These are phyloP conservation scores for Hypocryptadius cinnamomeus DNA, from an alignment of 2,113 vertebrate species.

Conservation along the genomic window DNA sequence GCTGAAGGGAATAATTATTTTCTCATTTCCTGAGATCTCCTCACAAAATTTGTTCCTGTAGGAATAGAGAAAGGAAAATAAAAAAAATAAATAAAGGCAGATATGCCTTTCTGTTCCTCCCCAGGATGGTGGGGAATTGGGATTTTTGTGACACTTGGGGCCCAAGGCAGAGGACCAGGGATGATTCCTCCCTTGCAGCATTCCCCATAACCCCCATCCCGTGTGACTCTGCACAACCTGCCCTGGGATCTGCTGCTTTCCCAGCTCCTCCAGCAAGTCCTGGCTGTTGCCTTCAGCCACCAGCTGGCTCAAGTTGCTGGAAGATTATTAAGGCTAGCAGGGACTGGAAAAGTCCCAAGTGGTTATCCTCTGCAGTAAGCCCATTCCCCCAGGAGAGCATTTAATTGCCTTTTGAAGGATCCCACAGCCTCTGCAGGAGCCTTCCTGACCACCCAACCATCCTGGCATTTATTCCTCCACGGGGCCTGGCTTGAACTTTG, in stretches of 20 bases:
- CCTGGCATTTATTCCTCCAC: slow-evolving; percentile 6
- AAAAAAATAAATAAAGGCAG: not conserved
- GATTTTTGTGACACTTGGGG: no score
- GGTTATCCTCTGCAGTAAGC: not conserved
- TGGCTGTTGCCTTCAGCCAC: not conserved
- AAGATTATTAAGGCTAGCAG: slow-evolving; percentile 6
- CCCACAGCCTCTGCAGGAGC: not conserved
- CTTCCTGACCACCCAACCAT: not conserved
- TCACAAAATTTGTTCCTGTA: not conserved
- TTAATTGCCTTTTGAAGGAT: slow-evolving; percentile 49
- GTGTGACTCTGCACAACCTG: fast-evolving
- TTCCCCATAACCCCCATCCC: not conserved
- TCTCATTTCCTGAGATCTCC: not conserved
- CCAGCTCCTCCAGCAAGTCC: not conserved
- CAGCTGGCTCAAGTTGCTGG: not conserved
- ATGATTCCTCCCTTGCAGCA: fast-evolving
- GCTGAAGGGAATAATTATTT: not conserved
- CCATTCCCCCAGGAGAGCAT: slow-evolving; percentile 12
- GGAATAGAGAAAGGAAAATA: not conserved
- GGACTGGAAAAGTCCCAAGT: not conserved
- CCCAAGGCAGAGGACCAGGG: not conserved
- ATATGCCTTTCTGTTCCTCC: not conserved
- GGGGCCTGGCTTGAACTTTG: not conserved
- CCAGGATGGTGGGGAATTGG: not conserved
- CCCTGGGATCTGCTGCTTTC: fast-evolving